These are phyloP conservation scores for Asteroscopus sphinx DNA, from an alignment of 2,888 invertebrate species.

Conservation along the genomic window DNA sequence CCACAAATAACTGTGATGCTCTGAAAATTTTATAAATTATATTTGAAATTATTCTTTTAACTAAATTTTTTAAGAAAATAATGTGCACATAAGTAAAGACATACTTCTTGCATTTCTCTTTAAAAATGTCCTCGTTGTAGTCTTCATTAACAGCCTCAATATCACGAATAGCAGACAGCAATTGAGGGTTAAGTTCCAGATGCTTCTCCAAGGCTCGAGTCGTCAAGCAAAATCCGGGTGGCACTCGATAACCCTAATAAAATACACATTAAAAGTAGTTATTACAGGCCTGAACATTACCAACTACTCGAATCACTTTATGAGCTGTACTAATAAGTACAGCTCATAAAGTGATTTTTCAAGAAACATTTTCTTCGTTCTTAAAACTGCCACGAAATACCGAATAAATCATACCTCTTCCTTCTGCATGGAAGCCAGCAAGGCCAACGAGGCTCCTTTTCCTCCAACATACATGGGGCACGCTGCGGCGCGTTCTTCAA, in stretches of 20 bases:
- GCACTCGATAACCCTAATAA: slow-evolving; percentile 89
- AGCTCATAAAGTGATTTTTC: too few relatives aligned
- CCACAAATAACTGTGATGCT: slow-evolving; percentile 77
- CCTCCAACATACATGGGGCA: slow-evolving; percentile 92
- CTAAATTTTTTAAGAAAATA: too few relatives aligned
- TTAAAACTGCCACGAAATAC: too few relatives aligned
- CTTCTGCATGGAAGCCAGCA: slow-evolving; percentile 85
- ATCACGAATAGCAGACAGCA: slow-evolving; percentile 83
- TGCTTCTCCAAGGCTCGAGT: slow-evolving; percentile 90
- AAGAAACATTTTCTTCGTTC: too few relatives aligned
- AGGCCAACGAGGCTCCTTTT: slow-evolving; percentile 94
- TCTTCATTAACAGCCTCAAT: slow-evolving; percentile 88
- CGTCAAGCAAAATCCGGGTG: slow-evolving; percentile 93
- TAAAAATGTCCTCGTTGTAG: slow-evolving; percentile 82
- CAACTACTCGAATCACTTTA: too few relatives aligned
- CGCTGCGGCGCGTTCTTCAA: slow-evolving; percentile 85
- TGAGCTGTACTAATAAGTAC: too few relatives aligned
- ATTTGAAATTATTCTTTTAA: background rate
- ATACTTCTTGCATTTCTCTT: slow-evolving; percentile 85
- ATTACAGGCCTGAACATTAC: too few relatives aligned
- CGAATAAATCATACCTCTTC: too few relatives aligned
- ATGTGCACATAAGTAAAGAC: too few relatives aligned
- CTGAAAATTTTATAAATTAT: slow-evolving; percentile 65
- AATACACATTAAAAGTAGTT: slow-evolving; percentile 11
- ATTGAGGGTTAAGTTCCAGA: slow-evolving; percentile 80